A percentile compares a stretch with the other conserved stretches of the same genome.
Evolutionary conservation across 2,797 vertebrate genomes (phyloP).

Genomic region (Pseudopleuronectes americanus): DNA sequence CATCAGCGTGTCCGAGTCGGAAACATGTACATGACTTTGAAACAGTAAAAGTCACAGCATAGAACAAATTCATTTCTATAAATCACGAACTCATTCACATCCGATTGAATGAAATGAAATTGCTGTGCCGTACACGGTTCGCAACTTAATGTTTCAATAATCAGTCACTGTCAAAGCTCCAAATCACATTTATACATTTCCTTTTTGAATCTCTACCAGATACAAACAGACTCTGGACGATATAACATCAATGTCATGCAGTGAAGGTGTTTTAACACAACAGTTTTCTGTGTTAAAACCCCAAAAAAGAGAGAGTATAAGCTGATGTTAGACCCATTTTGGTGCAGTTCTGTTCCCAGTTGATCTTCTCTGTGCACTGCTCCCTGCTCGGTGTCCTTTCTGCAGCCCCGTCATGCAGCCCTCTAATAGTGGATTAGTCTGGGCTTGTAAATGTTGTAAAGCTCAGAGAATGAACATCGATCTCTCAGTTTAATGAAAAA

Average conservation of each 20-base stretch:
- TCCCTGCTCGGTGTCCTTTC: constrained; percentile 17
- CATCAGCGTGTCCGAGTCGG: no score
- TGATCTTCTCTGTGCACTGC: constrained; percentile 2
- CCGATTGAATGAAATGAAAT: background rate
- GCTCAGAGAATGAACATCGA: constrained; percentile 54
- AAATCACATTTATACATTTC: background rate
- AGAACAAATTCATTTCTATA: background rate
- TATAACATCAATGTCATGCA: background rate
- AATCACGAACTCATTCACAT: background rate
- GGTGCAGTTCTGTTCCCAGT: constrained; percentile 3
- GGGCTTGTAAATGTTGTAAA: constrained; percentile 59
- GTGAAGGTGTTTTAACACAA: background rate
- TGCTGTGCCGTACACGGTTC: background rate
- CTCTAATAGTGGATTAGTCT: constrained; percentile 56
- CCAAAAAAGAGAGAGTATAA: background rate
- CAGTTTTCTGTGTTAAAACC: constrained; percentile 1
- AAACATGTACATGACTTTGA: no score
- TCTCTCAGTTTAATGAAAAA: constrained; percentile 62
- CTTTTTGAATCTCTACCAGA: background rate
- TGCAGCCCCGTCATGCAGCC: constrained; percentile 22
- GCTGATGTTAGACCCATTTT: background rate
- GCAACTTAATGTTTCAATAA: background rate
- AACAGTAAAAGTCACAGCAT: background rate
- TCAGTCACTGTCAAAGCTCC: constrained; percentile 26
- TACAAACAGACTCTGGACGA: background rate